Evolutionary conservation across 2,797 vertebrate species (phyloP), one percentile per base, ranked within the genome.

Genomic region (Chrysocyon brachyurus): DNA sequence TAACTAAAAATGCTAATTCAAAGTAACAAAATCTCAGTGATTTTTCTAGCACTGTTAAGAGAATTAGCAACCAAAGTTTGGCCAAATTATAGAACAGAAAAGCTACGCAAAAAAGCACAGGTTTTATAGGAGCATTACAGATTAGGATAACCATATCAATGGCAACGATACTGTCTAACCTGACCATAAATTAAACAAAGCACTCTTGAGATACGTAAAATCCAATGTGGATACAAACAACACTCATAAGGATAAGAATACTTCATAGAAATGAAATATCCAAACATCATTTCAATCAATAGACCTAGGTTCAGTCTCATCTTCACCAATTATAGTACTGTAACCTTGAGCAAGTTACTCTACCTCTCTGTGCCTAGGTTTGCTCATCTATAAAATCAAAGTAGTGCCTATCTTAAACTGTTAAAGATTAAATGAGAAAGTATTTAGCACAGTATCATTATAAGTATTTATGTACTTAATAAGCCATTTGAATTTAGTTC

Each of bases 131-230:
- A 56, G 26, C 61, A 64, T 64, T 73, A 87, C 3, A 87, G 56
- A 64, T 64, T 57, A 63, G 81, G 33, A 56, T 46, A 46, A 64
- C 64, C 75, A 56, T 46, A 79, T 56, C 54, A 89, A 64, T 14
- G 15, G 72, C 15, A 52, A 78, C 22, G 33, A 91, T 49, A 75
- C 12, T 75, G 15, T 49, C 72, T 75, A 49, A 10, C 40, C 56
- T 72, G 46, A 91, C 56, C 21, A 84, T 75, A 91, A 79, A 70
- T 95, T 63, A 91, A 89, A 93, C 31, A 59, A 84, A 84, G 82
- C 40, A 86, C 22, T 91, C n/a, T 79, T 86, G 79, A 72, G 5
- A 79, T 19, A 82, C 66, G 33, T 87, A 92, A 95, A 87, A 36
- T 24, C 59, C 49, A 49, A 9, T 73, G 57, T 46, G 4, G 12